Conservation (phyloP, 1,140 invertebrate species). For the Bacillus rossius region DNA sequence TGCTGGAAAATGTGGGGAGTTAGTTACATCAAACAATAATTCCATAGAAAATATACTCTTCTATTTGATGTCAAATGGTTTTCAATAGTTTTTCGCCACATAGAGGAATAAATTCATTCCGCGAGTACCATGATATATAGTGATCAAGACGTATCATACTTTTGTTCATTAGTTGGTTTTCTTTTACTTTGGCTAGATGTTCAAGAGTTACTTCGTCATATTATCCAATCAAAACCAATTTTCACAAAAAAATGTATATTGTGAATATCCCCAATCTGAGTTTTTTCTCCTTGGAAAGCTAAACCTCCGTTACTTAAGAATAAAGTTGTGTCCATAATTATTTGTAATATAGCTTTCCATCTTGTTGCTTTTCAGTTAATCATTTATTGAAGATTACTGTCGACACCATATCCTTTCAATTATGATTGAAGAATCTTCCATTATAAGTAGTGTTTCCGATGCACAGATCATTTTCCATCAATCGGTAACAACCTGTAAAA, state of each 20-base stretch:
- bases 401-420: too few relatives aligned
- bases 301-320: background rate
- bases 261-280: conserved; percentile 9
- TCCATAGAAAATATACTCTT: too few relatives aligned
- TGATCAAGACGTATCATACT: conserved; percentile 5
- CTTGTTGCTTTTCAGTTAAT: background rate
- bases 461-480: background rate
- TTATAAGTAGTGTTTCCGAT: background rate
- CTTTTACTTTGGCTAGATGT: background rate
- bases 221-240: background rate
- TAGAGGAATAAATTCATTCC: too few relatives aligned
- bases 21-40: too few relatives aligned
- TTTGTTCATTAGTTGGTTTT: conserved; percentile 3
- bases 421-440: too few relatives aligned
- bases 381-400: too few relatives aligned
- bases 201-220: conserved; percentile 8
- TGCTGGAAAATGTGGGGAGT: too few relatives aligned
- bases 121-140: background rate
- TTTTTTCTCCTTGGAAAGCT: background rate
- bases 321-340: background rate
- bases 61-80: too few relatives aligned
- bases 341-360: conserved; percentile 7
- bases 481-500: too few relatives aligned
- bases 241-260: background rate
- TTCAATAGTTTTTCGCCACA: too few relatives aligned